Evolutionary conservation across 2,888 invertebrate genomes (phyloP).

Genomic region (Yponomeuta plumbellus): DNA sequence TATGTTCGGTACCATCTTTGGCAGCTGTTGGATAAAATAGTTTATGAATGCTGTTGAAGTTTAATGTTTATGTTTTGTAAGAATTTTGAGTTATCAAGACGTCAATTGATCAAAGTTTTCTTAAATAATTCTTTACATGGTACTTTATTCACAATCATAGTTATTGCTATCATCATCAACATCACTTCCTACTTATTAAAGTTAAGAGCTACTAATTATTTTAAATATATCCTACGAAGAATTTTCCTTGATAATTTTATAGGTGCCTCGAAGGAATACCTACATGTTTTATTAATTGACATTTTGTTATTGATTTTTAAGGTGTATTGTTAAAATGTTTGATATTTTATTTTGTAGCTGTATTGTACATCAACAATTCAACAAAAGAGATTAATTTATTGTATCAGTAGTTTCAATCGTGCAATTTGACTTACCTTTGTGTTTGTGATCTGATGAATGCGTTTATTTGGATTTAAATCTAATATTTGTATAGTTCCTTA

Average conservation of each 20-base stretch:
- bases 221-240: neutral
- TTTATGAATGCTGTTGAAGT: constrained; percentile 3
- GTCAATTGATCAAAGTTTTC: constrained; percentile 20
- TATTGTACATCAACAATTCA: constrained; percentile 41
- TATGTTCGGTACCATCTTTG: constrained; percentile 12
- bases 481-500: constrained; percentile 71
- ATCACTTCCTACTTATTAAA: neutral
- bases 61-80: constrained; percentile 7
- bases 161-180: constrained; percentile 7
- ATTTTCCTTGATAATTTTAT: neutral
- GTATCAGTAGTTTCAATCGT: constrained; percentile 62
- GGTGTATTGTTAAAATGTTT: constrained; percentile 30
- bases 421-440: constrained; percentile 64
- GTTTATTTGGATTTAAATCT: constrained; percentile 63
- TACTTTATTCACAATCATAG: constrained; percentile 14
- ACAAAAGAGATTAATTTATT: constrained; percentile 70
- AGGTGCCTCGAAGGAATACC: neutral
- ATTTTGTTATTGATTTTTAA: constrained; percentile 61
- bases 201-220: constrained; percentile 7
- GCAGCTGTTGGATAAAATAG: neutral
- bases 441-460: constrained; percentile 73
- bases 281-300: constrained; percentile 53
- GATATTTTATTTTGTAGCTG: constrained; percentile 67
- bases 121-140: constrained; percentile 7
- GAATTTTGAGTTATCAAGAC: constrained; percentile 31